phyloP scores from a whole-genome alignment of 2,888 invertebrate species.

The Drosophila quinaria region DNA sequence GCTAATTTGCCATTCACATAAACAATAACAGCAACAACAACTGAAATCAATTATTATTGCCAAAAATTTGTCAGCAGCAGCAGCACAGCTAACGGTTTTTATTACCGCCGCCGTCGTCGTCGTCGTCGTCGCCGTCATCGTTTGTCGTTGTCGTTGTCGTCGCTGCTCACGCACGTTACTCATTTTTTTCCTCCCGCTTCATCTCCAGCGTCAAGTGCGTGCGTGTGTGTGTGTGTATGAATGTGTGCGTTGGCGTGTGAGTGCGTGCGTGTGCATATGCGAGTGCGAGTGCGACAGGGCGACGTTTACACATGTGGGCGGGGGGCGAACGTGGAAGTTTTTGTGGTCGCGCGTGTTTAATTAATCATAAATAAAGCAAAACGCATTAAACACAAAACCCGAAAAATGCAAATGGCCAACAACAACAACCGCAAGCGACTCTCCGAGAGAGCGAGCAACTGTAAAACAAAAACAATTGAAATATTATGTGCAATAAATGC shows the following conservation, averaged over 20 bases:
- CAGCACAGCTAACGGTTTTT: slow-evolving; percentile 59
- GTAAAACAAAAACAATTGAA: slow-evolving; percentile 21
- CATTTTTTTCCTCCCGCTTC: slow-evolving; percentile 50
- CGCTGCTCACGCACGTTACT: slow-evolving; percentile 61
- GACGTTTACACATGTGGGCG: slow-evolving; percentile 19
- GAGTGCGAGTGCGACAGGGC: slow-evolving; percentile 23
- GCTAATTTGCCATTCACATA: slow-evolving; percentile 66
- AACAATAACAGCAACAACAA: slow-evolving; percentile 31
- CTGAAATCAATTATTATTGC: slow-evolving; percentile 39
- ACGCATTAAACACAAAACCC: slow-evolving; percentile 42
- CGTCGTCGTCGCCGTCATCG: slow-evolving; percentile 21
- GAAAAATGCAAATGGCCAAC: slow-evolving; percentile 53
- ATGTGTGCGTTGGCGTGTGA: slow-evolving; percentile 34
- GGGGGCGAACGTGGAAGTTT: slow-evolving; percentile 30
- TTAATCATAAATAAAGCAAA: slow-evolving; percentile 72
- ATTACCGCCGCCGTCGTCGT: slow-evolving; percentile 44
- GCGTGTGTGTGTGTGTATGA: slow-evolving; percentile 37
- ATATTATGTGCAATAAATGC: slow-evolving; percentile 45
- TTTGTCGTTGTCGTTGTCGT: slow-evolving; percentile 28
- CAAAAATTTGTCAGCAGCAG: slow-evolving; percentile 25
- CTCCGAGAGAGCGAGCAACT: slow-evolving; percentile 11
- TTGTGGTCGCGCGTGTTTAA: slow-evolving; percentile 77
- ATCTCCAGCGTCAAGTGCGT: slow-evolving; percentile 45
- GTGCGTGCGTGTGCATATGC: slow-evolving; percentile 28
- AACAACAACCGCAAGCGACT: slow-evolving; percentile 22